These are phyloP conservation scores for Hesperia comma DNA, from an alignment of 2,888 invertebrate species.

Conservation along the genomic window DNA sequence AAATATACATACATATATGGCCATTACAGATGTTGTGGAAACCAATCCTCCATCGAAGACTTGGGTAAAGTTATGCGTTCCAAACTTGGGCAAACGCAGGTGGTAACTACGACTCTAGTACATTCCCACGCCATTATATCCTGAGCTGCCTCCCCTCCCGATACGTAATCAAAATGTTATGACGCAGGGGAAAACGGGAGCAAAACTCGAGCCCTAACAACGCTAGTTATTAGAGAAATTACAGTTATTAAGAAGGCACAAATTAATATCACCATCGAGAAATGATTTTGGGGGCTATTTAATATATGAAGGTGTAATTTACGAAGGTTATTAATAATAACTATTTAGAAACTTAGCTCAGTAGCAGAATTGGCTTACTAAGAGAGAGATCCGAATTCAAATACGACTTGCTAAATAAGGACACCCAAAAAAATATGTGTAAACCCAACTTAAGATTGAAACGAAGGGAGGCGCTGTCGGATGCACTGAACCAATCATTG, in stretches of 20 bases:
- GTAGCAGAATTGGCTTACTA: neutral
- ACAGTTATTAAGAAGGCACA: slow-evolving; percentile 48
- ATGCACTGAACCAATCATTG: no score
- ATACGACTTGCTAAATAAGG: no score
- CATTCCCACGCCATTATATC: slow-evolving; percentile 46
- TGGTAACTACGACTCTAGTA: slow-evolving; percentile 68
- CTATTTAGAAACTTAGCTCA: neutral
- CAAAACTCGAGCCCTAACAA: neutral
- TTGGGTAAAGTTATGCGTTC: slow-evolving; percentile 54
- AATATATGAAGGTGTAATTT: slow-evolving; percentile 13
- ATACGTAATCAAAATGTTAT: slow-evolving; percentile 14
- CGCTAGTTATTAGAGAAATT: slow-evolving; percentile 36
- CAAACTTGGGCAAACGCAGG: slow-evolving; percentile 68
- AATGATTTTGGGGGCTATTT: slow-evolving; percentile 13
- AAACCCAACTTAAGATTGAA: no score
- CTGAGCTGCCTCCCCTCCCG: slow-evolving; percentile 45
- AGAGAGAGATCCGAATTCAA: no score
- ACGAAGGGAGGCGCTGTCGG: no score
- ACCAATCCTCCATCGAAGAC: slow-evolving; percentile 17
- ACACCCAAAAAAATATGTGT: no score
- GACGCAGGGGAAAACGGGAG: neutral
- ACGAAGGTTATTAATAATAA: slow-evolving; percentile 1
- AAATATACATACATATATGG: neutral
- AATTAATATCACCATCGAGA: slow-evolving; percentile 43
- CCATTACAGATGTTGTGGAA: slow-evolving; percentile 34